Base-by-base conservation (phyloP, 2,888 invertebrate genomes). In the Agrochola macilenta region DNA sequence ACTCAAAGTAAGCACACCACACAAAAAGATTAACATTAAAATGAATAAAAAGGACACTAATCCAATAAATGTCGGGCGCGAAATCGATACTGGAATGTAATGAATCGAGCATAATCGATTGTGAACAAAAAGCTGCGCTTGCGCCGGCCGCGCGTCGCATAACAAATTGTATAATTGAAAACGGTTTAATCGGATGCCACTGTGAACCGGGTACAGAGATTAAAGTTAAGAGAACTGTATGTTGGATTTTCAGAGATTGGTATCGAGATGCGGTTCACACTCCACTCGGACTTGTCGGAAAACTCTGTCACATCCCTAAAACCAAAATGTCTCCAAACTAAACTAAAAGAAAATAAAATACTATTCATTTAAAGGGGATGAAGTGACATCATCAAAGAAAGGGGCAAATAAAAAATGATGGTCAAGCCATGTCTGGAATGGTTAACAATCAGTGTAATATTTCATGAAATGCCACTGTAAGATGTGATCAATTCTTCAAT, bases 101-200 rank as follows among this genome's bases (percentile, higher is more conserved):
- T 84, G 84, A 79, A 81, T 83, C 70, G 84, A 83, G 81, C 82
- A 83, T 89, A 89, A 89, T 89, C 84, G 85, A 79, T 87, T 81
- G 49, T 11, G 79, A 74, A 85, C 71, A 90, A 88, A 90, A 88
- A 88, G 76, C 78, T 73, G 81, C 73, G 80, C 72, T 46, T 52
- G 81, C 83, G 78, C 82, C 60, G 72, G 39, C 64, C 64, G 78
- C 79, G 70, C 71, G 81, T 69, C 85, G 84, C 85, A 78, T 83
- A 78, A 88, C 91, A 85, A 88, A 91, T 90, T 88, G 88, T 88
- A 86, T 89, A 87, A 91, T 89, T 89, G 89, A 84, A 87, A 85
- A 23, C 78, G 81, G 76, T 66, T 66, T 58, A 66, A 81, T 79
- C 74, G 46, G 74, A 63, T 49, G 74, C 76, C 74, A 63, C 65